Evolutionary conservation across 2,888 invertebrate genomes (phyloP), one percentile per base, ranked within the genome.

Genomic region (Masnerella sp.): DNA sequence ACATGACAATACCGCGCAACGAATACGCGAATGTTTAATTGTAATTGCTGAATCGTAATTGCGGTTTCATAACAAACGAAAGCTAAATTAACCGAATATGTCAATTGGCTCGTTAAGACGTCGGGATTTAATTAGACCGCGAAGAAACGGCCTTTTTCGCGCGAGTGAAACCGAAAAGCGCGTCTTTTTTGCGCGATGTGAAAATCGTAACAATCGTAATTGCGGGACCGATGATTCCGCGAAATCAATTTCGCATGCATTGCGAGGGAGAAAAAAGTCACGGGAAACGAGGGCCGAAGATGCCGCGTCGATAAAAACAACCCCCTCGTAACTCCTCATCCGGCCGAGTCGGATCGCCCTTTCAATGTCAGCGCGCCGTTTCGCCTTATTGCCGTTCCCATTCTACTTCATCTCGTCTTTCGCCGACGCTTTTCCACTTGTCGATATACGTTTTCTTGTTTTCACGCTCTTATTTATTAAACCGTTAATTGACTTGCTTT

Each of bases 311-410:
- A 69, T 72, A 71, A 61, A 68, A 87, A 87, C 85, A 86, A 86
- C 84, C 85, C 83, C 83, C 83, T 83, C 82, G 79, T 82, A 84
- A 84, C 83, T 85, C 84, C 84, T 84, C 59, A 52, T 59, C 58
- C 68, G 38, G 59, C 25, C 18, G 3, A 40, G n/a, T 47, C 49
- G 42, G 51, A 25, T 65, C 58, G 47, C 51, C 67, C 67, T 42
- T 34, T 43, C 54, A 22, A 52, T 47, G 42, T 58, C 51, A 54
- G 42, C 51, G 34, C 51, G 49, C 12, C 79, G 78, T 77, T 74
- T 72, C 78, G 70, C 77, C 64, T 79, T 78, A 78, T 80, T 73
- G 43, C 67, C 49, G 62, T 43, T 58, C 79, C 77, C 79, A 81
- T 77, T 70, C 76, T 76, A 79, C 80, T 76, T 78, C 70, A 70